Evolutionary conservation across 2,888 invertebrate species (phyloP), one percentile per base, ranked within the genome.

Genomic region (Resseliella maxima): DNA sequence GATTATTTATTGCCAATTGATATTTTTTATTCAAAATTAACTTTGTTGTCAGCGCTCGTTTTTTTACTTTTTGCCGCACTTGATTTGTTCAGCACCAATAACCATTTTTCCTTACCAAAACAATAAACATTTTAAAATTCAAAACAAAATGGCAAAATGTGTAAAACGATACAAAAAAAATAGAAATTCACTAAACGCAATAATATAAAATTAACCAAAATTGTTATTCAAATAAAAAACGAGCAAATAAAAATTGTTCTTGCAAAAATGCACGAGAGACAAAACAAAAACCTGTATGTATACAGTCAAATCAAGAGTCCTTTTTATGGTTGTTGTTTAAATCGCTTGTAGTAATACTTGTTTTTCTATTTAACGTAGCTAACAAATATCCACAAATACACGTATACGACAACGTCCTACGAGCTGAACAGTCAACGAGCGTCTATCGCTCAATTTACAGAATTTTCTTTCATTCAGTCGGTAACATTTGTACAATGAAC

Each of bases 371-470:
- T 83, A 8, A n/a, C 36, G 6, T 38, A 50, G 46, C 36, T 36
- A 38, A 18, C n/a, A n/a, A 72, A 35, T 27, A n/a, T 3, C 24
- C 83, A 83, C 83, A 83, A 83, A 83, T 38, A 83, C 83, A 83
- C 83, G n/a, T n/a, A 83, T 83, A 38, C 46, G 45, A 46, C 1
- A 38, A 12, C 85, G 86, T 86, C 88, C 88, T 88, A 87, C 88
- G 88, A 86, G 87, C 86, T 88, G 87, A 88, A 87, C 88, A 88
- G 88, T 88, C 88, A 88, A 88, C 88, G 88, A 88, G 88, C 88
- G 88, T 88, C 88, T 88, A 88, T 85, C 85, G 1, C 46, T 85
- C 85, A 45, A 45, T 24, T n/a, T 41, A 27, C 15, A 46, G 38
- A 38, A 83, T 83, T 83, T 38, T 83, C 83, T 83, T 41, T 38